Conservation (phyloP, 2,113 vertebrate species). For the Catharus bicknelli region DNA sequence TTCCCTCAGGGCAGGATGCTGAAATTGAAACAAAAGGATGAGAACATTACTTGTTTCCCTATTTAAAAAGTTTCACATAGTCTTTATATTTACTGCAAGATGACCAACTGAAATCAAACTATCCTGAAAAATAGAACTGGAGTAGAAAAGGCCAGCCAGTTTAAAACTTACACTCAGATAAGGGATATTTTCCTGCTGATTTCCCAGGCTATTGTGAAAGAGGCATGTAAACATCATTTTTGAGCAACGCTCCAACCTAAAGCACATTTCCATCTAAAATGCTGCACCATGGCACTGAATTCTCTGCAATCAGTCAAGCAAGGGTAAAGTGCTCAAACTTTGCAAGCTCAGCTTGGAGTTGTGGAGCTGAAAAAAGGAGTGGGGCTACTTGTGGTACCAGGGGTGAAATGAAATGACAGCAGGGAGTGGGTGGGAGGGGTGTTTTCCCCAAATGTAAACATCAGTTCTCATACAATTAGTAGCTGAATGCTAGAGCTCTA, state of each 20-base stretch:
- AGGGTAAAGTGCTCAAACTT: conserved; percentile 50
- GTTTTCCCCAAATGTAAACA: conserved; percentile 1
- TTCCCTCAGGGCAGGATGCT: not conserved
- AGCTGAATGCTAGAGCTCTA: conserved; percentile 25
- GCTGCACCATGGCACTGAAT: not conserved
- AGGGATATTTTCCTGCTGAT: not conserved
- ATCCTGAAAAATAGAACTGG: not conserved
- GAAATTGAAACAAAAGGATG: not conserved
- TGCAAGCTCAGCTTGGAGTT: conserved; percentile 1
- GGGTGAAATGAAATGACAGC: not conserved
- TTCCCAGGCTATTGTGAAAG: not conserved
- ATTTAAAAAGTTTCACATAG: not conserved
- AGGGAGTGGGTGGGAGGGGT: not conserved
- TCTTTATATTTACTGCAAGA: not conserved
- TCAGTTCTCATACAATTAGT: conserved; percentile 4
- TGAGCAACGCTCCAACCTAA: not conserved
- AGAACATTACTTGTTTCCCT: not conserved
- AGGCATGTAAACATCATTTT: not conserved
- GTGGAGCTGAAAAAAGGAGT: not conserved
- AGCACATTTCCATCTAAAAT: not conserved
- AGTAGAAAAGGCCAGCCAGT: not conserved
- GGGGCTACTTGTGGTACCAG: not conserved
- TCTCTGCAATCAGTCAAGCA: conserved; percentile 22
- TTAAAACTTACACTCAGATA: not conserved
- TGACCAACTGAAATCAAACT: conserved; percentile 8